Evolutionary conservation across 1,140 invertebrate genomes (phyloP).

Genomic region (Brachionus manjavacas): DNA sequence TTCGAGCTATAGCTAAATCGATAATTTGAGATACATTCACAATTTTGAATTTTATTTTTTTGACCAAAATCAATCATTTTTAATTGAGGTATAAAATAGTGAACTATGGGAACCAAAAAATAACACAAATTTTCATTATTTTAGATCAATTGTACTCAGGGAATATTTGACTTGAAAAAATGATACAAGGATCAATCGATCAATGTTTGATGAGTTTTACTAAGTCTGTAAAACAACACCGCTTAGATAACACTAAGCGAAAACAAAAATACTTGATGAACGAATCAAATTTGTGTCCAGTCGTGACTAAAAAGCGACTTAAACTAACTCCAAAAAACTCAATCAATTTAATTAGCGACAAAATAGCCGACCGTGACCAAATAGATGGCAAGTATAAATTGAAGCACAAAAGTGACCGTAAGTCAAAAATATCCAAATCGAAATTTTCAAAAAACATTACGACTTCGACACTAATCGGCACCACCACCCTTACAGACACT

Average conservation of each 20-base stretch:
- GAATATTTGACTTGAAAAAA: conserved; percentile 27
- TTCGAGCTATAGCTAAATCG: neutral
- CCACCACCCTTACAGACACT: neutral
- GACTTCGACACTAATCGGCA: neutral
- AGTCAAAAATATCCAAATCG: neutral
- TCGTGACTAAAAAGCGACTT: neutral
- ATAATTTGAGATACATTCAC: neutral
- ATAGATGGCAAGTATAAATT: conserved; percentile 1
- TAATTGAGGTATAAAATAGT: neutral
- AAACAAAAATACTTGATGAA: conserved; percentile 26
- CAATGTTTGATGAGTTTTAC: conserved; percentile 16
- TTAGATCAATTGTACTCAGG: conserved; percentile 13
- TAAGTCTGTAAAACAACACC: conserved; percentile 11
- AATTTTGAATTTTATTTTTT: neutral
- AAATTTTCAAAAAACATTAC: neutral
- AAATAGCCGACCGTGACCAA: neutral
- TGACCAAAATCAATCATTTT: neutral
- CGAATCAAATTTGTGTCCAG: neutral
- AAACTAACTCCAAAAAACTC: neutral
- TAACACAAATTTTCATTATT: neutral
- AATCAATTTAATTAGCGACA: conserved; percentile 4
- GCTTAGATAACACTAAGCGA: neutral
- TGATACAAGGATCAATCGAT: conserved; percentile 27
- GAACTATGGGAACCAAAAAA: conserved; percentile 18
- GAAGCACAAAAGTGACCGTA: neutral